Percentiles rank a stretch among this genome's conserved stretches.
Evolutionary conservation across 2,797 vertebrate species (phyloP).

Genomic region (Serranus cabrilla): DNA sequence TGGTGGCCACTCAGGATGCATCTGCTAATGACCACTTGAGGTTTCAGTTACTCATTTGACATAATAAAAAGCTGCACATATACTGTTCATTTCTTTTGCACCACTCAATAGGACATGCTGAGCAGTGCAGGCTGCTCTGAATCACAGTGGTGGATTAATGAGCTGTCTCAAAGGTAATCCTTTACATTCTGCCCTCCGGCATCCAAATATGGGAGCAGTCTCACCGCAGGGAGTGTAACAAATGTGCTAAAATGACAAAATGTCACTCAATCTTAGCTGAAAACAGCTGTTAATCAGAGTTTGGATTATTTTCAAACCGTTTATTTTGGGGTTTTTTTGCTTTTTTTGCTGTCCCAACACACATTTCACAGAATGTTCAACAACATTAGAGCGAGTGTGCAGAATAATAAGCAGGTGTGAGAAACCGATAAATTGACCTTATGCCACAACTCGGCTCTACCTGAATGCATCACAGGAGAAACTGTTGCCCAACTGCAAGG

Average conservation of each 20-base stretch:
- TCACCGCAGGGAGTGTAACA: neutral
- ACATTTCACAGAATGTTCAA: neutral
- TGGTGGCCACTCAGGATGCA: slow-evolving; percentile 9
- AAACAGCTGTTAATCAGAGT: neutral
- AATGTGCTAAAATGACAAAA: neutral
- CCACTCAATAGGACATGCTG: neutral
- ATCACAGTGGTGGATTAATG: slow-evolving; percentile 19
- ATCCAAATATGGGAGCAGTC: neutral
- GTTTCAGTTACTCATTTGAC: neutral
- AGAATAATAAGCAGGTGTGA: neutral
- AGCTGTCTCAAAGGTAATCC: slow-evolving; percentile 34
- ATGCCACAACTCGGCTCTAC: neutral
- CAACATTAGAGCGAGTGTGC: neutral
- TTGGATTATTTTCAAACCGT: slow-evolving; percentile 7
- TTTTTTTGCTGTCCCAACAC: neutral
- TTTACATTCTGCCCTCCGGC: neutral
- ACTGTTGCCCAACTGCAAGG: neutral
- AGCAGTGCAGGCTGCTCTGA: neutral
- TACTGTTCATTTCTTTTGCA: neutral
- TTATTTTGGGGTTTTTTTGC: neutral
- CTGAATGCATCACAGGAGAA: neutral
- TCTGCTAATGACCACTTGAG: slow-evolving; percentile 14
- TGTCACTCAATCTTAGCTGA: slow-evolving; percentile 6
- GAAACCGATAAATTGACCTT: neutral
- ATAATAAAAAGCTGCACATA: neutral